phyloP scores from a whole-genome alignment of 1,140 invertebrate species.

The Acromyrmex heyeri region DNA sequence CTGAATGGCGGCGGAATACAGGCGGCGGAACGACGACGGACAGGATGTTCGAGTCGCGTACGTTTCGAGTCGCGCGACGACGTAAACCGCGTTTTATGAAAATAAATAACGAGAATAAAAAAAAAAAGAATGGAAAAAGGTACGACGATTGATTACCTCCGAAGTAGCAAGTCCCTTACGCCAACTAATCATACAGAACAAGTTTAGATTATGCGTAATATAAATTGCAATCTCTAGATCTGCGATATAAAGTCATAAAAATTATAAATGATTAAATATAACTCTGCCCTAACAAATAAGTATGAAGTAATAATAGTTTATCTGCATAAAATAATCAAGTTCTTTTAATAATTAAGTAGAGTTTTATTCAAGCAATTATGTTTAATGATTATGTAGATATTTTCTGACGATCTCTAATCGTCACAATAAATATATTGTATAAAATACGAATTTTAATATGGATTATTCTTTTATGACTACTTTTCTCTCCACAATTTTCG shows the following conservation, averaged over 20 bases:
- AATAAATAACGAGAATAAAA: constrained; percentile 5
- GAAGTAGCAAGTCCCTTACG: neutral
- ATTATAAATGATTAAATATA: neutral
- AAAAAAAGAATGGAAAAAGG: neutral
- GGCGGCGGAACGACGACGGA: constrained; percentile 1
- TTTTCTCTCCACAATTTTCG: neutral
- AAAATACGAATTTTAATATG: too few species aligned
- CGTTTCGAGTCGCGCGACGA: constrained; percentile 31
- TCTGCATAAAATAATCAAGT: neutral
- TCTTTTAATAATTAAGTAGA: constrained; percentile 1
- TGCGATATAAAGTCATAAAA: constrained; percentile 6
- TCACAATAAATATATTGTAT: neutral
- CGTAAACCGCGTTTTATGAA: constrained; percentile 24
- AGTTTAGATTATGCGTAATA: constrained; percentile 8
- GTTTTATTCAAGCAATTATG: neutral
- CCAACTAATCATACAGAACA: constrained; percentile 25
- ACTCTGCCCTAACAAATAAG: neutral
- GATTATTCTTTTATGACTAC: too few species aligned
- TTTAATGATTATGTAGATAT: neutral
- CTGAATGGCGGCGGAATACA: constrained; percentile 10
- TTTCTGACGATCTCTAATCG: neutral
- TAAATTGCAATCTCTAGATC: constrained; percentile 11
- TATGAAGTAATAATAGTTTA: neutral
- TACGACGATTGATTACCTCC: constrained; percentile 22
- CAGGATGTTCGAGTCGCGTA: constrained; percentile 40